Base-by-base conservation (phyloP, 2,113 vertebrate species). In the Myrmecobius fasciatus region DNA sequence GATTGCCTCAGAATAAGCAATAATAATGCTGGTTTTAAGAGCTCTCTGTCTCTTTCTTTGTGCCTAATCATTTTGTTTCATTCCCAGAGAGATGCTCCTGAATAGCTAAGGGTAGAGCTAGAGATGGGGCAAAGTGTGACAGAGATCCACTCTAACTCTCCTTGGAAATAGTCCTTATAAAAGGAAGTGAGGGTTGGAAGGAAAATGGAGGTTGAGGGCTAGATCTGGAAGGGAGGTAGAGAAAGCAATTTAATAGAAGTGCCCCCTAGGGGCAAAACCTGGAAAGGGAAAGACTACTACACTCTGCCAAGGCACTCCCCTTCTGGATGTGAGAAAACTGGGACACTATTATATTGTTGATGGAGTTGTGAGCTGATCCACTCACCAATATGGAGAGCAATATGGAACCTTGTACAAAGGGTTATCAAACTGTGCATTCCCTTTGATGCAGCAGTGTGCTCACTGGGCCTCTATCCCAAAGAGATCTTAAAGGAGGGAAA, bases 161-260 rank as follows among this genome's bases (percentile, higher is more conserved):
- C 60, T 0, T 3, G 49, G 25, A 89, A 89, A 25, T 52, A 31
- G 9, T 8, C 36, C 60, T 89, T 89, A 95, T 20, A 46, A 49
- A 48, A 91, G 53, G 22, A 47, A 11, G 48, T 52, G 43, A 52
- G 43, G 75, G 47, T 56, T 94, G 48, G 56, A 83, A 22, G 36
- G 12, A 36, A 22, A 43, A n/a, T 49, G 3, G 0, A 0, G 89
- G 36, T 17, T 10, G 22, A 20, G 52, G 22, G 0, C 24, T 2
- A 43, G 11, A n/a, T 1, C 75, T 49, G 24, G 24, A 43, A 51
- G 22, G 31, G 51, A 67, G 52, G 25, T 52, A 26, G 46, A 9
- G 31, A 52, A 91, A 53, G 25, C 88, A 53, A 24, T 83, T 43
- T 43, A 83, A n/a, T 20, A 83, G n/a, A 43, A 1, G 67, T 83